Conservation (phyloP, 2,888 invertebrate genomes). For the Sylvicola fuscatus region DNA sequence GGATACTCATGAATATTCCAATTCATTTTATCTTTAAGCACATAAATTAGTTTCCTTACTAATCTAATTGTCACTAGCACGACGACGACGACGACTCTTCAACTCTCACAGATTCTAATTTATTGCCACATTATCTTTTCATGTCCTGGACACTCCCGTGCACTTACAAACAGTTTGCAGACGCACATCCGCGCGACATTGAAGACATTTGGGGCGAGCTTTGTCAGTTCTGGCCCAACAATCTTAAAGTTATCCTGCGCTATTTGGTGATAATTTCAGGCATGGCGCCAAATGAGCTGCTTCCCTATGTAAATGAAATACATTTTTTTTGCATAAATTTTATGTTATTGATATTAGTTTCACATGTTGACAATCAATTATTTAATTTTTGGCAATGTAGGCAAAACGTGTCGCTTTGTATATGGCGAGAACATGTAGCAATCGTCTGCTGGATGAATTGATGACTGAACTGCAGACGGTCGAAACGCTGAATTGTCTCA, state of each 20-base stretch:
- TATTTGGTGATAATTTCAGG: slow-evolving; percentile 93
- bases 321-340: background rate
- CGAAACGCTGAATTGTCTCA: slow-evolving; percentile 85
- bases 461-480: slow-evolving; percentile 95
- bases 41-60: no score
- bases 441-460: slow-evolving; percentile 86
- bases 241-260: slow-evolving; percentile 87
- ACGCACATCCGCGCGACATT: slow-evolving; percentile 86
- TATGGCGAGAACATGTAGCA: slow-evolving; percentile 78
- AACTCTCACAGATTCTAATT: no score
- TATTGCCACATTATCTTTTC: no score
- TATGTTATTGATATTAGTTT: no score
- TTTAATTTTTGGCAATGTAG: slow-evolving; percentile 26
- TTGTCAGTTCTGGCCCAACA: slow-evolving; percentile 92
- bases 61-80: no score
- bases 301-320: slow-evolving; percentile 60
- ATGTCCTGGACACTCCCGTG: slow-evolving; percentile 7
- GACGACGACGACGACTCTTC: no score
- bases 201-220: slow-evolving; percentile 93
- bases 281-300: slow-evolving; percentile 86
- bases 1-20: no score
- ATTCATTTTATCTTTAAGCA: no score
- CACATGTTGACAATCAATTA: background rate
- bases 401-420: slow-evolving; percentile 90
- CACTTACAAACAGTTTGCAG: slow-evolving; percentile 65